A percentile compares a stretch with the other conserved stretches of the same genome.
These are phyloP conservation scores for Apamea anceps DNA, from an alignment of 2,888 invertebrate genomes.

Conservation along the genomic window DNA sequence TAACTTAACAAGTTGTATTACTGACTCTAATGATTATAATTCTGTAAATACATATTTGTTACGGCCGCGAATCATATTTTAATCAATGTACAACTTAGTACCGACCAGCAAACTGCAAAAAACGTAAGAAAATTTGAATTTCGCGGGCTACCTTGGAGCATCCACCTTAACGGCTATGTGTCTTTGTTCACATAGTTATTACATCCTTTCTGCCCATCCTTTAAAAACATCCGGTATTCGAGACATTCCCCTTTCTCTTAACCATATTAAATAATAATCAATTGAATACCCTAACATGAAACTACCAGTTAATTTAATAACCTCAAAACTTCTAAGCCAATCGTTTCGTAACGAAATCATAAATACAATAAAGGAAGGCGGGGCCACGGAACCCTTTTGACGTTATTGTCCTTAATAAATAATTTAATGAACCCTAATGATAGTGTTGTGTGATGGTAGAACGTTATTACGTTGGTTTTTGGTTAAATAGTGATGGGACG, in stretches of 20 bases:
- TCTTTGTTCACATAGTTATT: background rate
- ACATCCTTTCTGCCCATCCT: background rate
- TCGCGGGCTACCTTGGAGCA: too few relatives aligned
- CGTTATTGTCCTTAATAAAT: conserved; percentile 57
- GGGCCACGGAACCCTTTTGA: conserved; percentile 46
- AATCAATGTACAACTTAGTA: too few relatives aligned
- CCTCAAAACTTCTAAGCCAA: conserved; percentile 23
- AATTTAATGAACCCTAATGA: conserved; percentile 60
- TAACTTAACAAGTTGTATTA: too few relatives aligned
- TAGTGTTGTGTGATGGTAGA: conserved; percentile 31
- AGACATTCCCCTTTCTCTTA: background rate
- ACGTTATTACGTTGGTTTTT: conserved; percentile 21
- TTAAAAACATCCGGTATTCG: background rate
- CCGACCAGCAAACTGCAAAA: too few relatives aligned
- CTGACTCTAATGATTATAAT: too few relatives aligned
- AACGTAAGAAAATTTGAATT: too few relatives aligned
- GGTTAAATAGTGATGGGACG: conserved; percentile 36
- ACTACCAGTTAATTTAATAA: conserved; percentile 30
- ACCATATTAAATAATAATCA: background rate
- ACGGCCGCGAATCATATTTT: too few relatives aligned
- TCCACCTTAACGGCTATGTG: too few relatives aligned
- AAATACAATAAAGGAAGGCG: conserved; percentile 57
- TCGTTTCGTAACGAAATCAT: conserved; percentile 30
- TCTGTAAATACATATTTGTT: too few relatives aligned
- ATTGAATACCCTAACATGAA: background rate